Conservation (phyloP, 1,140 invertebrate species). For the Lasioglossum albipes region DNA sequence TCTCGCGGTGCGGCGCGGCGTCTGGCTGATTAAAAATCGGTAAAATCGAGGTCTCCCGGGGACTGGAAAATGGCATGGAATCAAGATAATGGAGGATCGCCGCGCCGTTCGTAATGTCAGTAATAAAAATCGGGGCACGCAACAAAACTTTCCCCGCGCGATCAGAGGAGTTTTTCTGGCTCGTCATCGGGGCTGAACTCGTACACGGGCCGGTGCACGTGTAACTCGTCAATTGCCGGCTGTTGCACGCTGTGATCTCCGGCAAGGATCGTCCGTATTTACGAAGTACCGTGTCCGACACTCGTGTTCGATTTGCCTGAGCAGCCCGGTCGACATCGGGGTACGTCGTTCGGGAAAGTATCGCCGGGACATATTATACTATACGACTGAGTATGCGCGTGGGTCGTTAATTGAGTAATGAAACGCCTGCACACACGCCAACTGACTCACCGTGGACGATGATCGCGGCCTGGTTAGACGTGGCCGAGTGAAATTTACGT, state of each 20-base stretch:
- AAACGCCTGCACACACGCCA: constrained; percentile 33
- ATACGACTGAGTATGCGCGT: constrained; percentile 39
- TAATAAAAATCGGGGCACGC: constrained; percentile 29
- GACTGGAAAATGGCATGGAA: neutral
- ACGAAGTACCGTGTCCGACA: constrained; percentile 45
- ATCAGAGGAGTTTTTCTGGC: constrained; percentile 1
- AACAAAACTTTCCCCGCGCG: constrained; percentile 29
- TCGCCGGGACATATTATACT: neutral
- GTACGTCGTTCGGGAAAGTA: constrained; percentile 10
- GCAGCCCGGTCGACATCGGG: constrained; percentile 31
- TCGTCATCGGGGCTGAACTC: constrained; percentile 20
- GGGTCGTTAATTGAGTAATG: constrained; percentile 62
- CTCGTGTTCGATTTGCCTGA: constrained; percentile 54
- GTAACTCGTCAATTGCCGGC: constrained; percentile 47
- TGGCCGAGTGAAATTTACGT: neutral
- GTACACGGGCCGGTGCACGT: constrained; percentile 14
- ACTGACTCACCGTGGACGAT: neutral
- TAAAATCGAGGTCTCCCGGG: neutral
- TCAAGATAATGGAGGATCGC: constrained; percentile 25
- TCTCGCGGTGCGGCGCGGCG: no score
- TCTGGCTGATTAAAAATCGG: constrained; percentile 2
- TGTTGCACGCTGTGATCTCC: constrained; percentile 19
- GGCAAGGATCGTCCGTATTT: constrained; percentile 47
- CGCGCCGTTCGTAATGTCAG: constrained; percentile 14
- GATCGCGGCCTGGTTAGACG: constrained; percentile 3